Evolutionary conservation across 2,113 vertebrate genomes (phyloP).

Genomic region (Leiothrix lutea): DNA sequence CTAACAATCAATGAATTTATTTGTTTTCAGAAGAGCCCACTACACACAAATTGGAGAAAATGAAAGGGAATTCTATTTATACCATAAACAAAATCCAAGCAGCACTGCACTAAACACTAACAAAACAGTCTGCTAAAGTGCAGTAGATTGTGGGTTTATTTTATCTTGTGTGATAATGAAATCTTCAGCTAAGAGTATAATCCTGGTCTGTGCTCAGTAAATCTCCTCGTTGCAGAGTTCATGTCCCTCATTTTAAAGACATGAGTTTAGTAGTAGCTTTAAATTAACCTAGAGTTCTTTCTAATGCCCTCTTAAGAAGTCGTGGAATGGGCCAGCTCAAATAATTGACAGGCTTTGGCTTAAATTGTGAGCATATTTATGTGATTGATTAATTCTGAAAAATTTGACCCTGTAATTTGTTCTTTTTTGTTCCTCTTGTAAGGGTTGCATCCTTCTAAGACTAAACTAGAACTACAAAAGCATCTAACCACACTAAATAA

Average conservation of each 20-base stretch:
- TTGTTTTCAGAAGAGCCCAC: neutral
- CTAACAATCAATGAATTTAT: neutral
- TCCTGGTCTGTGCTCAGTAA: constrained; percentile 25
- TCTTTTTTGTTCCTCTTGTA: neutral
- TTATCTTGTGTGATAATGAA: neutral
- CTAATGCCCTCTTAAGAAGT: neutral
- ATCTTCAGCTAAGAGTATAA: constrained; percentile 47
- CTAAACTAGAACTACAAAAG: constrained; percentile 92
- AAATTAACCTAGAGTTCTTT: neutral
- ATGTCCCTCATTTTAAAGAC: constrained; percentile 3
- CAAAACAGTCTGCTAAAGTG: neutral
- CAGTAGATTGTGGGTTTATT: neutral
- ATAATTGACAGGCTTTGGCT: neutral
- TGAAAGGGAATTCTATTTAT: neutral
- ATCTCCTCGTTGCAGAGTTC: neutral
- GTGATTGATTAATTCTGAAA: neutral
- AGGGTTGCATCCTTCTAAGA: constrained; percentile 90
- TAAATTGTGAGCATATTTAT: neutral
- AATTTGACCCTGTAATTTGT: neutral
- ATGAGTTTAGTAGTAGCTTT: neutral
- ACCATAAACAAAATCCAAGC: neutral
- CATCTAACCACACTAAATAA: constrained; percentile 90
- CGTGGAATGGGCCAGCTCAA: neutral
- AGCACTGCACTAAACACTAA: neutral
- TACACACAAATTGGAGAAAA: neutral